Percentiles rank a stretch among this genome's conserved stretches.
These are phyloP conservation scores for Catharus bicknelli DNA, from an alignment of 2,113 vertebrate genomes.

Conservation along the genomic window DNA sequence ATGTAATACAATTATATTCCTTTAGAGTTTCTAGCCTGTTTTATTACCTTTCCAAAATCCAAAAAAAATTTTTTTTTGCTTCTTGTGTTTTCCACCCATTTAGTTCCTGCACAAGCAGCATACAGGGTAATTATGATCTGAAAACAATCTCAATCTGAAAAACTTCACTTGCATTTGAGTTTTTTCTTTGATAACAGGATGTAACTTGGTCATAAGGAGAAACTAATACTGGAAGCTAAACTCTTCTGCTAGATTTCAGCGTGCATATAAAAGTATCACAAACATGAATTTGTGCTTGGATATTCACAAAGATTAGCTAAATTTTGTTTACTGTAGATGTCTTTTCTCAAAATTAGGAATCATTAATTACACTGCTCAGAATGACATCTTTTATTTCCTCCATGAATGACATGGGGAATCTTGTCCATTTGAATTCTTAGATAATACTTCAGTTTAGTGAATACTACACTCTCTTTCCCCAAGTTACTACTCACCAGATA, in stretches of 20 bases:
- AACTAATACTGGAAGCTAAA: neutral
- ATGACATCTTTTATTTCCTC: neutral
- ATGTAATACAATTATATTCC: neutral
- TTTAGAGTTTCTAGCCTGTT: neutral
- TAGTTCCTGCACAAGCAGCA: neutral
- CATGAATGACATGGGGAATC: rapidly evolving
- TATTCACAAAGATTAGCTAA: neutral
- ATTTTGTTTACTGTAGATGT: neutral
- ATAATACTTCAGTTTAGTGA: neutral
- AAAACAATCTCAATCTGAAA: neutral
- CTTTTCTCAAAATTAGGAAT: neutral
- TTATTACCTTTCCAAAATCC: neutral
- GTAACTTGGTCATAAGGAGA: neutral
- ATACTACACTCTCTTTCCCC: neutral
- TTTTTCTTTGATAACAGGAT: neutral
- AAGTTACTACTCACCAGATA: neutral
- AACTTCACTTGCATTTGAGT: neutral
- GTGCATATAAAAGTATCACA: neutral
- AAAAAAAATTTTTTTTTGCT: neutral
- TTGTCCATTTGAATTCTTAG: neutral
- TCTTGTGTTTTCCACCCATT: neutral
- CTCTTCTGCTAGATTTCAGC: neutral
- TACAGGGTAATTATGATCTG: neutral
- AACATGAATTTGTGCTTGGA: neutral
- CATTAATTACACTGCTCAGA: neutral